Evolutionary conservation across 2,113 vertebrate genomes (phyloP).

Genomic region (Prionailurus viverrinus): DNA sequence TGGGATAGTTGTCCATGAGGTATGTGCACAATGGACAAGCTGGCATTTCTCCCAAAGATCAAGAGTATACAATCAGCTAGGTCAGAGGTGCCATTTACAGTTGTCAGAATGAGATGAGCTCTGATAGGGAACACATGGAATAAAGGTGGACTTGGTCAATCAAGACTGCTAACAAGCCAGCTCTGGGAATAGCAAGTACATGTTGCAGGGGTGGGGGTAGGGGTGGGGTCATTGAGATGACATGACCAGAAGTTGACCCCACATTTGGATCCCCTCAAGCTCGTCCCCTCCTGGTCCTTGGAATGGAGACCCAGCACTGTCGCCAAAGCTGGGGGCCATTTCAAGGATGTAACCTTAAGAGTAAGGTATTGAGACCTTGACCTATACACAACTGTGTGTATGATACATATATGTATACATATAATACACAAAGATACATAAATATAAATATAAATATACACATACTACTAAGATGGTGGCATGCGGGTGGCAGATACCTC

Average conservation of each 20-base stretch:
- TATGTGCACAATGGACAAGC: not conserved
- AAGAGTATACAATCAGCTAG: not conserved
- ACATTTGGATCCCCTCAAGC: no score
- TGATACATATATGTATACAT: not conserved
- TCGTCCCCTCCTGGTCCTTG: not conserved
- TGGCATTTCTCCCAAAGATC: not conserved
- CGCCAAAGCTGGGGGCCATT: not conserved
- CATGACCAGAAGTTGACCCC: not conserved
- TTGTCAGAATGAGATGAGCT: not conserved
- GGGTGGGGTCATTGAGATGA: not conserved
- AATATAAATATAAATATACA: not conserved
- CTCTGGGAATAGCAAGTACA: not conserved
- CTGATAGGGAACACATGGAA: not conserved
- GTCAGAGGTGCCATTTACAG: not conserved
- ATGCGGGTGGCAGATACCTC: no score
- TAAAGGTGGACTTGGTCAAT: not conserved
- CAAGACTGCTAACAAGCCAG: not conserved
- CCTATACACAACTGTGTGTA: not conserved
- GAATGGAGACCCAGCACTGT: not conserved
- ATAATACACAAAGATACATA: not conserved
- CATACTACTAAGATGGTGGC: not conserved
- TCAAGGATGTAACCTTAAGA: not conserved
- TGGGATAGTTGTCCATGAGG: not conserved
- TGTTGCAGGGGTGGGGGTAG: not conserved
- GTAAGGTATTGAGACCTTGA: not conserved